Conservation (phyloP, 2,888 invertebrate species). For the Philhelius pedissequus region DNA sequence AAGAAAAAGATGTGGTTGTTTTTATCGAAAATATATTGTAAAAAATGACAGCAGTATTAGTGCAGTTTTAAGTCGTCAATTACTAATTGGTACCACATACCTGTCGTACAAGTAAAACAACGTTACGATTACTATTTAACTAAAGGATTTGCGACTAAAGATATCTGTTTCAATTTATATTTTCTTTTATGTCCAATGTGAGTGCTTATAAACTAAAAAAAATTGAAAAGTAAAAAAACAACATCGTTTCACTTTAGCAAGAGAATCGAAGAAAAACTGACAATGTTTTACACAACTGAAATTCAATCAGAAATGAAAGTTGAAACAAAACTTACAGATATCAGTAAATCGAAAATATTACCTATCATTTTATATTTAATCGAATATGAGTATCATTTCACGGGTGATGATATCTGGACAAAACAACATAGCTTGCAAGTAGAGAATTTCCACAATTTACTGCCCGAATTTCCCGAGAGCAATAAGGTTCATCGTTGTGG, state of each 20-base stretch:
- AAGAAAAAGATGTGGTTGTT: constrained; percentile 78
- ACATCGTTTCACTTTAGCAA: constrained; percentile 71
- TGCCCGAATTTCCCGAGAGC: constrained; percentile 77
- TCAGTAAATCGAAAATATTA: constrained; percentile 81
- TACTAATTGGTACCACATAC: constrained; percentile 83
- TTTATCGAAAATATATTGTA: constrained; percentile 78
- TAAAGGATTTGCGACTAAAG: constrained; percentile 79
- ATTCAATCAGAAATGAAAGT: constrained; percentile 72
- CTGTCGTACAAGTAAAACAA: constrained; percentile 81
- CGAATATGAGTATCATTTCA: constrained; percentile 86
- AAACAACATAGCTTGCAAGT: constrained; percentile 76
- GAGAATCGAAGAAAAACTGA: constrained; percentile 75
- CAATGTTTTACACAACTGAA: constrained; percentile 70
- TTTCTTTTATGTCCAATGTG: constrained; percentile 86
- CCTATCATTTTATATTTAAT: constrained; percentile 85
- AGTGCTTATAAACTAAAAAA: constrained; percentile 68
- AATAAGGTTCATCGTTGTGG: constrained; percentile 76
- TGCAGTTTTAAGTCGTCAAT: constrained; percentile 80
- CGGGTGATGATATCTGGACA: constrained; percentile 87
- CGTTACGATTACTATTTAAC: constrained; percentile 81
- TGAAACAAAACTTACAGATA: constrained; percentile 71
- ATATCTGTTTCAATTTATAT: constrained; percentile 83
- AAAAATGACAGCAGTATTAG: constrained; percentile 74
- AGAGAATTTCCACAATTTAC: constrained; percentile 76
- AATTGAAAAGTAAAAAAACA: neutral